A percentile compares a stretch with the other conserved stretches of the same genome.
Evolutionary conservation across 2,888 invertebrate genomes (phyloP).

Genomic region (Encarsia formosa): DNA sequence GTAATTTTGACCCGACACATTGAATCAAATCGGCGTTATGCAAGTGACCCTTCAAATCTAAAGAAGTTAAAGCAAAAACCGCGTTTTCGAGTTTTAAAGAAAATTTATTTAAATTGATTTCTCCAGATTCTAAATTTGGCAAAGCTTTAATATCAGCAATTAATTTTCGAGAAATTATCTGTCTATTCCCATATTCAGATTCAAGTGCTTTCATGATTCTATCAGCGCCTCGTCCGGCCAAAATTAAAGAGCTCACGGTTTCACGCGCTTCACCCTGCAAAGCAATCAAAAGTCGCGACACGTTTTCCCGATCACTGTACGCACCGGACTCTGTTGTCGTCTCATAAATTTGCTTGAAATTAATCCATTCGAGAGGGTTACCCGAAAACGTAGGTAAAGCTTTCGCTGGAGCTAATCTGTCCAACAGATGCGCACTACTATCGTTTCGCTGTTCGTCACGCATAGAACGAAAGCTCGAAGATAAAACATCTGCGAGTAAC

Average conservation of each 20-base stretch:
- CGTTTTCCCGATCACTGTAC: background rate
- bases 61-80: background rate
- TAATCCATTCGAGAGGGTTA: background rate
- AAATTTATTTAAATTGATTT: background rate
- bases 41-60: background rate
- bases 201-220: background rate
- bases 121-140: background rate
- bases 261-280: background rate
- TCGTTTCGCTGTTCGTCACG: too few species aligned
- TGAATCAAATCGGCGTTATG: background rate
- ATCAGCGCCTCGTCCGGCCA: background rate
- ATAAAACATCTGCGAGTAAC: too few species aligned
- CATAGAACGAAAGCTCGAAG: too few species aligned
- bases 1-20: too few species aligned
- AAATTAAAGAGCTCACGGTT: background rate
- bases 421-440: too few species aligned
- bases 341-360: background rate
- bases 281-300: background rate
- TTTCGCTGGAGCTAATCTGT: background rate
- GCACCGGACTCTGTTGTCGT: background rate
- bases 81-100: background rate
- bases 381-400: background rate
- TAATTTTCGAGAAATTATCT: background rate
- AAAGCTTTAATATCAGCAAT: background rate
- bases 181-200: background rate